Conservation (phyloP, 2,888 invertebrate species). For the Calameuta idolon region DNA sequence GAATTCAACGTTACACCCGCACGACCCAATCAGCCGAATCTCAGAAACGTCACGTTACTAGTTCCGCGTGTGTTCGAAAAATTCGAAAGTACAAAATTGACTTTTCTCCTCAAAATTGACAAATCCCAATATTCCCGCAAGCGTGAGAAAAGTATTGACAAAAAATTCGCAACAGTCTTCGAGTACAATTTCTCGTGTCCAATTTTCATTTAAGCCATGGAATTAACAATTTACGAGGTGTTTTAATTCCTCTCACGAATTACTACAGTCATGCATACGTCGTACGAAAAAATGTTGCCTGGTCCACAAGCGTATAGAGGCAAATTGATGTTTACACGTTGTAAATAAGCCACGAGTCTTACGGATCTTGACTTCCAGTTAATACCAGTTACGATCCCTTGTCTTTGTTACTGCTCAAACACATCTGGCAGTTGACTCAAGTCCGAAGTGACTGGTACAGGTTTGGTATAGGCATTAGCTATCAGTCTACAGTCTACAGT, state of each 20-base stretch:
- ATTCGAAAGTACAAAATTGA: neutral
- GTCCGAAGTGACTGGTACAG: neutral
- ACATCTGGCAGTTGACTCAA: neutral
- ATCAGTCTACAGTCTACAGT: neutral
- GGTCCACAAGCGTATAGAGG: neutral
- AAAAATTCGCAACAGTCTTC: neutral
- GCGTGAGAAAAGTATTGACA: neutral
- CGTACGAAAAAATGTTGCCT: neutral
- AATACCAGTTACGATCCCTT: neutral
- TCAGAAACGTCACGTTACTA: too few species aligned
- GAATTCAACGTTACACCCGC: neutral
- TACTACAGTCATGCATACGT: neutral
- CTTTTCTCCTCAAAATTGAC: neutral
- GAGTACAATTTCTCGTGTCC: neutral
- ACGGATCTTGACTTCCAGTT: neutral
- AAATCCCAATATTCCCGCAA: neutral
- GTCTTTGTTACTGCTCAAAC: neutral
- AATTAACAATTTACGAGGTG: neutral
- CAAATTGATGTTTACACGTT: neutral
- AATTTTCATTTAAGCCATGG: neutral
- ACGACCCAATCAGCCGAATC: neutral
- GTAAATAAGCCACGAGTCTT: neutral
- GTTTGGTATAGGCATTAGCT: neutral
- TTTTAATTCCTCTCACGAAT: neutral
- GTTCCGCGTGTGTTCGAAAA: neutral